These are phyloP conservation scores for Anarhynchus alexandrinus DNA, from an alignment of 2,113 vertebrate species.

Conservation along the genomic window DNA sequence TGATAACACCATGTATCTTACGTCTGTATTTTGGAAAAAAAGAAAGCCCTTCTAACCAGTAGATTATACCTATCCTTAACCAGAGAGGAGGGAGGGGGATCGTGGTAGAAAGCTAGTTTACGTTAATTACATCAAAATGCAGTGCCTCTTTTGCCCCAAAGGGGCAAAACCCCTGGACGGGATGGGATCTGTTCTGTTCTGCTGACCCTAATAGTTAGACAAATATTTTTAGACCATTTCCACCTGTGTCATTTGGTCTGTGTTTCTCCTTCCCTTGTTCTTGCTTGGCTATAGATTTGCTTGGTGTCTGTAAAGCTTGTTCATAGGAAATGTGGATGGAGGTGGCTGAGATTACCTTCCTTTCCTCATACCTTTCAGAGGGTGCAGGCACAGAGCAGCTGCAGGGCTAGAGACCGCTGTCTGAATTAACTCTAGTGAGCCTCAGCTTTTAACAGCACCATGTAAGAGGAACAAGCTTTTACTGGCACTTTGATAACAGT, in stretches of 20 bases:
- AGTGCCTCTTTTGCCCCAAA: not conserved
- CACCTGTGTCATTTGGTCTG: not conserved
- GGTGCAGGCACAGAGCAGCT: not conserved
- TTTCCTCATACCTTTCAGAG: not conserved
- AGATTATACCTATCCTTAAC: not conserved
- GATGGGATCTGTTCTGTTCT: not conserved
- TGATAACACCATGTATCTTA: not conserved
- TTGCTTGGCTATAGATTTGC: not conserved
- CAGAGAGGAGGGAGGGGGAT: not conserved
- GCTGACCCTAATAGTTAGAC: not conserved
- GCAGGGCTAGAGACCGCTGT: not conserved
- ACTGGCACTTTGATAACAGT: not conserved
- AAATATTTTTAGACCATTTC: not conserved
- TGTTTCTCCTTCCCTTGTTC: not conserved
- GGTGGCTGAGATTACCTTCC: not conserved
- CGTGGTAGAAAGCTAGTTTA: not conserved
- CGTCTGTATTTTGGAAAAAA: not conserved
- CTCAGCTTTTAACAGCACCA: not conserved
- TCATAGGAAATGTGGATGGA: not conserved
- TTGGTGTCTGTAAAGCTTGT: not conserved
- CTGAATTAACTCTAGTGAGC: not conserved
- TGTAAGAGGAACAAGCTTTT: accelerated
- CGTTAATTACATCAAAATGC: not conserved
- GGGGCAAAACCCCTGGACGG: not conserved
- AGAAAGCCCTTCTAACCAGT: not conserved